Evolutionary conservation across 2,113 vertebrate species (phyloP).

Genomic region (Globicephala melas): DNA sequence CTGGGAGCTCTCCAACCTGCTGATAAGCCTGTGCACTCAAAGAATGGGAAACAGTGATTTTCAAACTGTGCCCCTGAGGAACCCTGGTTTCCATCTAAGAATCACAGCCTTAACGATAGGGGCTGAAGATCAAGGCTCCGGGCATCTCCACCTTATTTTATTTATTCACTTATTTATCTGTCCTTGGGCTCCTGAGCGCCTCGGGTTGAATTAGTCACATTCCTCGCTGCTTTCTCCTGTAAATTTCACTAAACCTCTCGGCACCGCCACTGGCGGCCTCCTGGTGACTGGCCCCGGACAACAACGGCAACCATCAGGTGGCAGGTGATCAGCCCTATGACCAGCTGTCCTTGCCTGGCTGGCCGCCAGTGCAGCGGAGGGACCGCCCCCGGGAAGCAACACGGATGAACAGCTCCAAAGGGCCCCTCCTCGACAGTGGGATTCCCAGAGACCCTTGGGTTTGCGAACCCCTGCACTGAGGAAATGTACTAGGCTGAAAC

Average conservation of each 20-base stretch:
- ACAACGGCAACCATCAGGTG: neutral
- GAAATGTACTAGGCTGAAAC: neutral
- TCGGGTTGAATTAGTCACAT: neutral
- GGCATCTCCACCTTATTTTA: too few species aligned
- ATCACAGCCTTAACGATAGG: neutral
- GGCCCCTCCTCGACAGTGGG: neutral
- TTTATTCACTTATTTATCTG: neutral
- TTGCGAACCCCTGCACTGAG: neutral
- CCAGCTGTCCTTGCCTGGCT: neutral
- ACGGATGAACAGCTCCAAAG: fast-evolving
- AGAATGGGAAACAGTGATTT: too few species aligned
- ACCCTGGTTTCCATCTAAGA: neutral
- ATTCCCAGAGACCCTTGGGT: neutral
- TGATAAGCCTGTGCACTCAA: neutral
- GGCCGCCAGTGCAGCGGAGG: fast-evolving
- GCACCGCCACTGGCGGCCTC: neutral
- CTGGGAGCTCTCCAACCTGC: neutral
- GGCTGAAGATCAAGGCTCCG: neutral
- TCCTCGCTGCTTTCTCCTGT: neutral
- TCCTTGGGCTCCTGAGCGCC: neutral
- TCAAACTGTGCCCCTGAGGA: neutral
- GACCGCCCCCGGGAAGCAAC: neutral
- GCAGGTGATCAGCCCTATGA: neutral
- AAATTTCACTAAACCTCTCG: neutral
- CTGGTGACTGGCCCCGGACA: neutral